Base-by-base conservation (phyloP, 1,140 invertebrate species). In the Cyclargus thomasi region DNA sequence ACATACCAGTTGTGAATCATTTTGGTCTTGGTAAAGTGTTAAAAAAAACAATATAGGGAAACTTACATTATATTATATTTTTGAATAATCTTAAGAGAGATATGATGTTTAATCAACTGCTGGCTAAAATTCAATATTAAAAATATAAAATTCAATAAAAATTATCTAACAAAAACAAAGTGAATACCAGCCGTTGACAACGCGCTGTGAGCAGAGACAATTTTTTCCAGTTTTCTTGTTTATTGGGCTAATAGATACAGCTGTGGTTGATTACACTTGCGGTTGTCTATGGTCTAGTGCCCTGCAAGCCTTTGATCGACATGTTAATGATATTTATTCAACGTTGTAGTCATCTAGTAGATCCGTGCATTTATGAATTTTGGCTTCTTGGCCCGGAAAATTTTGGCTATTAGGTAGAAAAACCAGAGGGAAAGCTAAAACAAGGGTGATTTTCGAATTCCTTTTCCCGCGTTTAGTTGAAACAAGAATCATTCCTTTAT, bases 231-330 rank as follows among this genome's bases (percentile, higher is more conserved):
- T 67, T 59, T 59, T 67, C 22, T 67, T 17, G 65, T 62, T 67
- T 57, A 67, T 67, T 67, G 67, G 70, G 71, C 70, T 68, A 65
- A 67, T 23, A 57, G 23, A 64, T 21, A 55, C 18, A 17, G 11
- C 5, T n/a, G 10, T 8, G 65, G 53, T 59, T 67, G 23, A 35
- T 36, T 67, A 29, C 16, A 23, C 29, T 57, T 62, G 65, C 29
- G 65, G 65, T 62, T 18, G n/a, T 55, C 22, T 18, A 23, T 57
- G 65, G 23, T 55, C 65, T 17, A 35, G 21, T 67, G 55, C 21
- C 23, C 17, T 17, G 17, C 10, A 59, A 59, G 18, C 10, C 18
- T 59, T 6, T 55, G 53, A 55, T 55, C n/a, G 18, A 59, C 55
- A 21, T 18, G 39, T 47, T 47, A 47, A 11, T 11, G 10, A 16